Percentiles rank a stretch among this genome's conserved stretches.
Evolutionary conservation across 2,113 vertebrate genomes (phyloP).

Genomic region (Sphyrna mokarran): DNA sequence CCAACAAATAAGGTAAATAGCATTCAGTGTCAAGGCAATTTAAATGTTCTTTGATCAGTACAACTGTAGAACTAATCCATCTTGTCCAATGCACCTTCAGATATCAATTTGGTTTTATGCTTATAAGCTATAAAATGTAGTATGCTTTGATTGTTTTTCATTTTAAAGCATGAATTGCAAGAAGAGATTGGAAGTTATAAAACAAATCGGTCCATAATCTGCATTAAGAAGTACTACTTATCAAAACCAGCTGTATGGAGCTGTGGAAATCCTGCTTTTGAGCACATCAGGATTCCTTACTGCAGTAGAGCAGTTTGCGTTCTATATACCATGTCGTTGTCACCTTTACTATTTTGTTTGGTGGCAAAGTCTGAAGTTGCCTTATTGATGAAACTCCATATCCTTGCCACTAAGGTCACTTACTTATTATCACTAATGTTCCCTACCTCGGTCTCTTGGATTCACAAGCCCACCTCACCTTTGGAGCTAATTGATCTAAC

Average conservation of each 20-base stretch:
- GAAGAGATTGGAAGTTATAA: background rate
- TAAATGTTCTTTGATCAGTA: background rate
- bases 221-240: background rate
- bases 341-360: background rate
- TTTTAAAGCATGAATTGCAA: background rate
- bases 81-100: background rate
- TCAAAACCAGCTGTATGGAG: background rate
- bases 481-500: background rate
- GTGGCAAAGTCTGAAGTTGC: background rate
- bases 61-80: background rate
- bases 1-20: background rate
- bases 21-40: background rate
- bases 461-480: background rate
- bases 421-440: background rate
- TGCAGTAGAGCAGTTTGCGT: background rate
- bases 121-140: background rate
- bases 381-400: background rate
- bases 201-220: background rate
- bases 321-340: background rate
- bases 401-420: background rate
- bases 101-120: background rate
- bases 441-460: background rate
- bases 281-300: background rate
- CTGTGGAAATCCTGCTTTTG: background rate
- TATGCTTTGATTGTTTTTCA: background rate